These are phyloP conservation scores for Hippocampus barbouri DNA, from an alignment of 2,113 vertebrate genomes.

Conservation along the genomic window DNA sequence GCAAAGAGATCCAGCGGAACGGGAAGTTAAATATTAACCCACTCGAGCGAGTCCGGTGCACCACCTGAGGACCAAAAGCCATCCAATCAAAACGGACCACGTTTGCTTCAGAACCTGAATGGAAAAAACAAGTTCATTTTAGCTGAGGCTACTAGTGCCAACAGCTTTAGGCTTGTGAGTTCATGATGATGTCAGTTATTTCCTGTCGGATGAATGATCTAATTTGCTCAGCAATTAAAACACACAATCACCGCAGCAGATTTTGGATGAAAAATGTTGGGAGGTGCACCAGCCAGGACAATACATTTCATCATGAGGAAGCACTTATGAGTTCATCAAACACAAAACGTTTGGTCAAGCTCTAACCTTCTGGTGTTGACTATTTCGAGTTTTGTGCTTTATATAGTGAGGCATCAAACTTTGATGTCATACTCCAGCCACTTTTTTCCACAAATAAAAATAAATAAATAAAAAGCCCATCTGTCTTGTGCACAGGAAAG, in stretches of 20 bases:
- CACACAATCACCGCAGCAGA: neutral
- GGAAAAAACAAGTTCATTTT: neutral
- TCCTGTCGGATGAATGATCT: neutral
- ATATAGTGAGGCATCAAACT: no score
- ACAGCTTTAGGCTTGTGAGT: neutral
- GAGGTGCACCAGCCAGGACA: neutral
- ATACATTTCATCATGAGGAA: neutral
- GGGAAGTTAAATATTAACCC: constrained; percentile 47
- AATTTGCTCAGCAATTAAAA: neutral
- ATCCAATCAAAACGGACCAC: neutral
- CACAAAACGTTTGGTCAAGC: neutral
- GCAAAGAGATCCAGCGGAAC: constrained; percentile 20
- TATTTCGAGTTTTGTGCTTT: no score
- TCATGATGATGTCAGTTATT: constrained; percentile 1
- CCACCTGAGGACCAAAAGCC: neutral
- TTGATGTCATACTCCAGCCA: no score
- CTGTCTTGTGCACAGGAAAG: no score
- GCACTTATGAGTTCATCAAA: neutral
- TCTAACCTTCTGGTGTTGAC: neutral
- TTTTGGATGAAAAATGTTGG: neutral
- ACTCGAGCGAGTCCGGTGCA: neutral
- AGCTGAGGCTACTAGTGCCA: neutral
- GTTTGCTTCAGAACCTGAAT: neutral
- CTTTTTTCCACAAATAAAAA: no score
- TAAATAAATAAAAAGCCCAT: no score